phyloP scores from a whole-genome alignment of 2,113 vertebrate genomes.

The Polyodon spathula region DNA sequence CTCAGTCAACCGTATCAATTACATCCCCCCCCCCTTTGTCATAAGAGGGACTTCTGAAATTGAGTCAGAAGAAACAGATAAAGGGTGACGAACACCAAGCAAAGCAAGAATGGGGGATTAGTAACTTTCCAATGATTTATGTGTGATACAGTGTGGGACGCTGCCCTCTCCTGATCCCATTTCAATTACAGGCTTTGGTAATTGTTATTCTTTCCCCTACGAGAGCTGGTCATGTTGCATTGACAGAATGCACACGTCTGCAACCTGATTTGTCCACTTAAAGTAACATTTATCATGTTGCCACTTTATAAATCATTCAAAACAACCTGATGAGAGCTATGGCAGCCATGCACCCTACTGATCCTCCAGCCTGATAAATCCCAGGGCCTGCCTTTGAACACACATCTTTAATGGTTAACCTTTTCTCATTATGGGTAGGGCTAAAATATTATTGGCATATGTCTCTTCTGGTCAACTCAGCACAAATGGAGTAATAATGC shows the following conservation, averaged over 20 bases:
- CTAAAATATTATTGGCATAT: no score
- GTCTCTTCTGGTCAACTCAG: no score
- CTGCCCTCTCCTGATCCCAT: constrained; percentile 37
- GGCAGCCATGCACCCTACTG: constrained; percentile 38
- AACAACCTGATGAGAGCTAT: constrained; percentile 59
- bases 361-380: constrained; percentile 41
- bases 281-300: constrained; percentile 55
- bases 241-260: constrained; percentile 51
- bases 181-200: constrained; percentile 31
- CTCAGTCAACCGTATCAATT: no score
- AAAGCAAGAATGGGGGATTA: constrained; percentile 13
- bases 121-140: constrained; percentile 46
- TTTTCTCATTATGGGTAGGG: no score
- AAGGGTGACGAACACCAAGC: constrained; percentile 23
- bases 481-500: no score
- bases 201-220: constrained; percentile 38
- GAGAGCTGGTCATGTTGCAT: constrained; percentile 36
- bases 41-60: constrained; percentile 9
- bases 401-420: no score
- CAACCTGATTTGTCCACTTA: constrained; percentile 47
- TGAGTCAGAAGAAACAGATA: neutral
- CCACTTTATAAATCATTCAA: constrained; percentile 61
- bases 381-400: constrained; percentile 34
- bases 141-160: constrained; percentile 39
- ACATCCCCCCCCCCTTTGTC: neutral